These are phyloP conservation scores for Galerucella pusilla DNA, from an alignment of 2,888 invertebrate species.

Conservation along the genomic window DNA sequence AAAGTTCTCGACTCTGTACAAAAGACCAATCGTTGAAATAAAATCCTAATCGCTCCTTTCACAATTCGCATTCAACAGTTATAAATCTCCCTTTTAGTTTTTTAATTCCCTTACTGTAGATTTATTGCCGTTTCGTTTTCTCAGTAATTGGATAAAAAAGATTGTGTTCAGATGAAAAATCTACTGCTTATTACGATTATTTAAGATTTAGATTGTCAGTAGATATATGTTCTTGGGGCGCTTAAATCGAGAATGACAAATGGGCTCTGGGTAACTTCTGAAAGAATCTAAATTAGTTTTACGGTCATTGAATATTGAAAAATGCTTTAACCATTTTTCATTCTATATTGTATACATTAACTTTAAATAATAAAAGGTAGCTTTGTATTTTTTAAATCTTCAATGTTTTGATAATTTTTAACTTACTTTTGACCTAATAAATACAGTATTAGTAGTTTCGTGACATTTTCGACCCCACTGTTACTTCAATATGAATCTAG, in stretches of 20 bases:
- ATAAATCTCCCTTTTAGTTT: conserved; percentile 9
- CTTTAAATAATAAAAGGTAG: too few relatives aligned
- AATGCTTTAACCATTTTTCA: neutral
- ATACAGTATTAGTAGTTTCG: too few relatives aligned
- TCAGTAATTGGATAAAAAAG: conserved; percentile 5
- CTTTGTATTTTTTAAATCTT: too few relatives aligned
- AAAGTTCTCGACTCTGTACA: too few relatives aligned
- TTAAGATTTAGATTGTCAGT: conserved; percentile 8
- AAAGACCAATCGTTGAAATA: too few relatives aligned
- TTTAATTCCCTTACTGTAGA: conserved; percentile 9
- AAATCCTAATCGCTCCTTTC: too few relatives aligned
- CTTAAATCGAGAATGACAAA: conserved; percentile 17
- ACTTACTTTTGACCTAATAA: too few relatives aligned
- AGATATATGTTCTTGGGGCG: neutral
- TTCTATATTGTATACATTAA: too few relatives aligned
- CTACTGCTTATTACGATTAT: conserved; percentile 7
- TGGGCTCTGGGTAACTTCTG: conserved; percentile 20
- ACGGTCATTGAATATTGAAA: neutral
- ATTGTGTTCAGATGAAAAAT: conserved; percentile 15
- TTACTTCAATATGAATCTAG: too few relatives aligned
- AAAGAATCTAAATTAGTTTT: neutral
- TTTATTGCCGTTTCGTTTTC: neutral
- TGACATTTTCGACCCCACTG: too few relatives aligned
- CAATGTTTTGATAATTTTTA: too few relatives aligned
- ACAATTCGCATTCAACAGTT: neutral